These are phyloP conservation scores for Philonicus albiceps DNA, from an alignment of 2,888 invertebrate genomes.

Conservation along the genomic window DNA sequence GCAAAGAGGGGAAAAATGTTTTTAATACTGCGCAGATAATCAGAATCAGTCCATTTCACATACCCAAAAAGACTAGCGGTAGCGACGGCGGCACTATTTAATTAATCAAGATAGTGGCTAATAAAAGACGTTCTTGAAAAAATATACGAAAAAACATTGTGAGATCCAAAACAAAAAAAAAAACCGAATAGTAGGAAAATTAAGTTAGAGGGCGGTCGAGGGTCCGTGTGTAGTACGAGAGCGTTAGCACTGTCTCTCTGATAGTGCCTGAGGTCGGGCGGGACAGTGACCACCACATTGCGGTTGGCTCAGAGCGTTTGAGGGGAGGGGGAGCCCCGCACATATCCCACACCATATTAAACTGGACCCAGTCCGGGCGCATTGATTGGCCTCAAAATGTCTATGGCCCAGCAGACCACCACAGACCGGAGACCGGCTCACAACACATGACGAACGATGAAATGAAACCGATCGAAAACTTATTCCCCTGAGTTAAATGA, in stretches of 20 bases:
- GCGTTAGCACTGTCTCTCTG: background rate
- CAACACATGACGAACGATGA: too few relatives aligned
- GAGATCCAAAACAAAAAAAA: background rate
- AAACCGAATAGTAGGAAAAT: background rate
- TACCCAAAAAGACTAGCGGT: background rate
- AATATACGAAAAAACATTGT: background rate
- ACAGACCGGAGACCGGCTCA: background rate
- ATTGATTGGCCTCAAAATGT: conserved; percentile 40
- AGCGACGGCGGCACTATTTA: background rate
- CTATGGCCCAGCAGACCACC: background rate
- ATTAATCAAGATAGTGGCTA: conserved; percentile 7
- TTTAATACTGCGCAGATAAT: conserved; percentile 16
- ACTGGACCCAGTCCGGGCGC: conserved; percentile 36
- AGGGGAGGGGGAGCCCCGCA: background rate
- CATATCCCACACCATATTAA: background rate
- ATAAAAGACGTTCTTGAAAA: conserved; percentile 15
- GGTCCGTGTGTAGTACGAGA: background rate
- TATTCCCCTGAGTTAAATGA: background rate
- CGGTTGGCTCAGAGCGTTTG: background rate
- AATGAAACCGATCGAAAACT: background rate
- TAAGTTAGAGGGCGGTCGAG: background rate
- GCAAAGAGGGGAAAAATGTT: background rate
- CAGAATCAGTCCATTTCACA: conserved; percentile 6
- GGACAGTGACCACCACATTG: conserved; percentile 9
- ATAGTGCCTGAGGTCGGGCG: background rate